Base-by-base conservation (phyloP, 2,888 invertebrate species). In the Dynastes grantii region DNA sequence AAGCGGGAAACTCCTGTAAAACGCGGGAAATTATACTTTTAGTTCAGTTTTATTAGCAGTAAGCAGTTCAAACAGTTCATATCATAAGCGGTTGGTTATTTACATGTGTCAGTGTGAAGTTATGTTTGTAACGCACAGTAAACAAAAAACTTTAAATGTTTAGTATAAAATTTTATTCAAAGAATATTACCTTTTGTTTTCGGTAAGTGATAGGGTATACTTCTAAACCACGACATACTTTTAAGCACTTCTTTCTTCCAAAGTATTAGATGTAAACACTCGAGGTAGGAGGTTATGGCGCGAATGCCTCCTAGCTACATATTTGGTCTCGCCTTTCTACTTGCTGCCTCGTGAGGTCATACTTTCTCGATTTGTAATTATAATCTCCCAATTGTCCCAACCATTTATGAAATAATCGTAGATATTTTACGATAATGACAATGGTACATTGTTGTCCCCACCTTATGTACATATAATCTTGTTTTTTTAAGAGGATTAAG, bases 131-230 rank as follows among this genome's bases (percentile, higher is more conserved):
- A 45, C 6, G 45, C 45, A 45, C 45, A 45, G 45, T 45, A 16
- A 58, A 6, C 55, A 22, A 58, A 22, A 5, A 8, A 29, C 2
- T 45, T 67, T 67, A 67, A n/a, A 68, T 51, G 29, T 63, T 32
- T 65, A 77, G n/a, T 27, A 22, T 16, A 64, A 65, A 53, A 22
- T 65, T 76, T 27, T 49, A 61, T 61, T 45, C 73, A 61, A 45
- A 58, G 61, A 75, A 58, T 75, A 82, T 83, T 81, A 85, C 86
- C 86, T 83, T 81, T 82, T 40, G 84, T 80, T 78, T 81, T 78
- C 81, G 86, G 86, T 83, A 86, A 83, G 82, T 85, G 84, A 51
- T 79, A 78, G 13, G 79, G 81, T 53, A 78, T 78, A 67, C 82
- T 82, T 13, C 75, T 81, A 70, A 80, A 82, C 76, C 80, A 81